A percentile compares a stretch with the other conserved stretches of the same genome.
Conservation (phyloP, 2,113 vertebrate species). For the Bos javanicus region DNA sequence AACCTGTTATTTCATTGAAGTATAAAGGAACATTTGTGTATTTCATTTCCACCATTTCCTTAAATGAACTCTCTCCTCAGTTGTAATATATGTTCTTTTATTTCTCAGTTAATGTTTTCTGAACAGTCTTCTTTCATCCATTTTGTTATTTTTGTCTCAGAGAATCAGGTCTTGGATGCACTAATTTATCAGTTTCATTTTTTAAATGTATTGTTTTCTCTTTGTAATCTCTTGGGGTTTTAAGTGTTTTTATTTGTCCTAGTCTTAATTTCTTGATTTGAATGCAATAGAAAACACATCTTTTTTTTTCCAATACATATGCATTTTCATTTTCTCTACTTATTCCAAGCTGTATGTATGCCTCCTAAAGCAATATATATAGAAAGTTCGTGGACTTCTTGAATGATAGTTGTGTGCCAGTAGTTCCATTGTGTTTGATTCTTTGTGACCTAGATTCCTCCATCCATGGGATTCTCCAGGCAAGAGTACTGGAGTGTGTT, state of each 20-base stretch:
- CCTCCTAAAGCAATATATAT: neutral
- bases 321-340: neutral
- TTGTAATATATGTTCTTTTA: neutral
- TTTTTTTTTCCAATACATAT: neutral
- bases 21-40: neutral
- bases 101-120: neutral
- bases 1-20: neutral
- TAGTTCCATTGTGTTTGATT: neutral
- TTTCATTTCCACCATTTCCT: neutral
- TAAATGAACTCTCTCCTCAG: neutral
- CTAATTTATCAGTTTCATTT: neutral
- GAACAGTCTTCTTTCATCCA: neutral
- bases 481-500: neutral
- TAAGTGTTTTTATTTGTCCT: neutral
- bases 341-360: neutral
- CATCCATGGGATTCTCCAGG: neutral
- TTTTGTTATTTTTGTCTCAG: neutral
- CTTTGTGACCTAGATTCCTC: neutral
- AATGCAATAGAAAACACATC: neutral
- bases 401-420: neutral
- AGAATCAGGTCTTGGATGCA: neutral
- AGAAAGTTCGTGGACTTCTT: neutral
- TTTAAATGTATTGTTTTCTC: neutral
- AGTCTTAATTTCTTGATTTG: neutral
- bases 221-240: neutral